phyloP scores from a whole-genome alignment of 2,888 invertebrate species.

The Aleiodes leptofemur region DNA sequence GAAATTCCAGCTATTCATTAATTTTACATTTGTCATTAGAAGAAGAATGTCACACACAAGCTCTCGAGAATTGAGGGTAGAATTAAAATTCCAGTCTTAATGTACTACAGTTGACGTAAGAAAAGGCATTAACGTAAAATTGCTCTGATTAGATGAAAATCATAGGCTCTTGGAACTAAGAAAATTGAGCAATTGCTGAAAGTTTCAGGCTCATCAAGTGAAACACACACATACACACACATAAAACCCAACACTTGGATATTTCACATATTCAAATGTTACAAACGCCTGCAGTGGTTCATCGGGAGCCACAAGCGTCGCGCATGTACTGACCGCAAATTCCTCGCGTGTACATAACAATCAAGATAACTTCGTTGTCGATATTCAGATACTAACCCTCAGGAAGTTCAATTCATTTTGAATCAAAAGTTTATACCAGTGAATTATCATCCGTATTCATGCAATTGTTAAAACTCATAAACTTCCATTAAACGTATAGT shows the following conservation, averaged over 20 bases:
- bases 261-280: constrained; percentile 54
- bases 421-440: constrained; percentile 1
- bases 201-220: too few species aligned
- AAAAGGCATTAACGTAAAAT: too few species aligned
- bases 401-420: constrained; percentile 37
- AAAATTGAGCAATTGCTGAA: too few species aligned
- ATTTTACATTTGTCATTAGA: background rate
- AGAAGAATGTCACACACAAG: constrained; percentile 6
- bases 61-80: background rate
- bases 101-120: too few species aligned
- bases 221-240: background rate
- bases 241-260: constrained; percentile 44
- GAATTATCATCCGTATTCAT: constrained; percentile 20
- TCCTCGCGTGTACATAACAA: constrained; percentile 54
- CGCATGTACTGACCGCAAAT: constrained; percentile 55
- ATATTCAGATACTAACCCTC: constrained; percentile 47
- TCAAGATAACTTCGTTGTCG: constrained; percentile 54
- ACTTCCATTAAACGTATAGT: background rate
- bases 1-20: constrained; percentile 21
- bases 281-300: constrained; percentile 50
- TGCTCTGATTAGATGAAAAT: too few species aligned
- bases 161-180: too few species aligned
- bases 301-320: constrained; percentile 49
- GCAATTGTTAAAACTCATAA: constrained; percentile 27
- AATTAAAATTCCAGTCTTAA: background rate